phyloP scores from a whole-genome alignment of 2,113 vertebrate species.

The Siphamia tubifer region DNA sequence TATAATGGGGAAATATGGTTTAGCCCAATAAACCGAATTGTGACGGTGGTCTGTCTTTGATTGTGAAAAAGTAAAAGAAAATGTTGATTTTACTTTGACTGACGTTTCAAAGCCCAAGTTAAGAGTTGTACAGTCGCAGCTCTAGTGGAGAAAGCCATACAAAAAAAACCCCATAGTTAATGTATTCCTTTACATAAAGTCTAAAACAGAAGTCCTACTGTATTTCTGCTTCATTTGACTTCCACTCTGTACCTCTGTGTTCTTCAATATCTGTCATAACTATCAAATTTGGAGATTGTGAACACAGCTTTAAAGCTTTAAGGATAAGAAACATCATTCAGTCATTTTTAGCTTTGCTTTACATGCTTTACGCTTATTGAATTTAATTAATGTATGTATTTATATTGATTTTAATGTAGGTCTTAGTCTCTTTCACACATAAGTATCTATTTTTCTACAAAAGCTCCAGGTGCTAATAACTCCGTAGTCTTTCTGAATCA shows the following conservation, averaged over 20 bases:
- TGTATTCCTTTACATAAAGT: neutral
- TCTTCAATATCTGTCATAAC: neutral
- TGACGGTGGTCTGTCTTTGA: constrained; percentile 21
- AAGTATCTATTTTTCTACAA: too few species aligned
- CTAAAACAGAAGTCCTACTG: neutral
- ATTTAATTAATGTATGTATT: too few species aligned
- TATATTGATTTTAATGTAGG: too few species aligned
- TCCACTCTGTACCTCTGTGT: neutral
- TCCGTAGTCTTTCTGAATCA: too few species aligned
- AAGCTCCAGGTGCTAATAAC: too few species aligned
- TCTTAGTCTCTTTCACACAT: too few species aligned
- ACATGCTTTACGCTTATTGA: constrained; percentile 49
- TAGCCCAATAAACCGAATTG: neutral
- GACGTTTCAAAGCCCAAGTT: neutral
- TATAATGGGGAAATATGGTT: constrained; percentile 48
- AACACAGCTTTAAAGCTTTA: constrained; percentile 1
- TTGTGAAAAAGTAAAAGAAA: constrained; percentile 4
- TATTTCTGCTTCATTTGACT: constrained; percentile 1
- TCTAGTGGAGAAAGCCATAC: too few species aligned
- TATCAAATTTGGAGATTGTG: constrained; percentile 36
- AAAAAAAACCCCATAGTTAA: neutral
- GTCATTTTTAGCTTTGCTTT: constrained; percentile 21
- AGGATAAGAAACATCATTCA: constrained; percentile 1
- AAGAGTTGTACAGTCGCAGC: neutral
- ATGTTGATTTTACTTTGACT: neutral